Evolutionary conservation across 2,113 vertebrate species (phyloP).

Genomic region (Oreochromis aureus): DNA sequence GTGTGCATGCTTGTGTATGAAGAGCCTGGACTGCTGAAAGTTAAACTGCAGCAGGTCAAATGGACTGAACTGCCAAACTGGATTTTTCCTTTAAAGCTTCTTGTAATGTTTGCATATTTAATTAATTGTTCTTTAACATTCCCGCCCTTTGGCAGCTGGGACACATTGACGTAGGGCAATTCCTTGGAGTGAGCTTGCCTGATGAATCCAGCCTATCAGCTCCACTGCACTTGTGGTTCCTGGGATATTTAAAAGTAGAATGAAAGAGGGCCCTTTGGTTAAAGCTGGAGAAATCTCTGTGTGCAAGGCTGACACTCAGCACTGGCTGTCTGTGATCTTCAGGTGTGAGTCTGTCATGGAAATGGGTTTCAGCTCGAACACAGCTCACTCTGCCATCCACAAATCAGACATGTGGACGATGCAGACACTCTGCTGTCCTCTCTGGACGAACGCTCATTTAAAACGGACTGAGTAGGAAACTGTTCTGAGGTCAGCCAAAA

Average conservation of each 20-base stretch:
- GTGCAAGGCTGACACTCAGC: not conserved
- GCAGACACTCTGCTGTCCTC: not conserved
- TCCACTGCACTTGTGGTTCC: not conserved
- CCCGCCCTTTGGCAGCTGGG: not conserved
- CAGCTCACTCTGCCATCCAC: not conserved
- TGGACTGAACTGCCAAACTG: not conserved
- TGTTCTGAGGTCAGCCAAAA: not conserved
- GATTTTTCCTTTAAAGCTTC: not conserved
- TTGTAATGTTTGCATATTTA: not conserved
- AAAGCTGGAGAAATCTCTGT: not conserved
- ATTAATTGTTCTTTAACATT: not conserved
- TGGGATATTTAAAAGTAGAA: not conserved
- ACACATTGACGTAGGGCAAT: not conserved
- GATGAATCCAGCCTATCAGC: not conserved
- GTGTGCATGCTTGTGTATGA: not conserved
- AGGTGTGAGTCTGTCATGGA: not conserved
- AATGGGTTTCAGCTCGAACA: not conserved
- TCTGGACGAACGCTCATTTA: fast-evolving
- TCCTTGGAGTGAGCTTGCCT: not conserved
- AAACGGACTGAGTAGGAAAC: not conserved
- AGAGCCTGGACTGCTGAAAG: not conserved
- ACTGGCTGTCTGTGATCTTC: fast-evolving
- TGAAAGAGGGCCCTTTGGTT: not conserved
- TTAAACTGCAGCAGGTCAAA: not conserved
- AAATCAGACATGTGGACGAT: not conserved